Conservation (phyloP, 2,113 vertebrate genomes). For the Amblyopsis rosae region DNA sequence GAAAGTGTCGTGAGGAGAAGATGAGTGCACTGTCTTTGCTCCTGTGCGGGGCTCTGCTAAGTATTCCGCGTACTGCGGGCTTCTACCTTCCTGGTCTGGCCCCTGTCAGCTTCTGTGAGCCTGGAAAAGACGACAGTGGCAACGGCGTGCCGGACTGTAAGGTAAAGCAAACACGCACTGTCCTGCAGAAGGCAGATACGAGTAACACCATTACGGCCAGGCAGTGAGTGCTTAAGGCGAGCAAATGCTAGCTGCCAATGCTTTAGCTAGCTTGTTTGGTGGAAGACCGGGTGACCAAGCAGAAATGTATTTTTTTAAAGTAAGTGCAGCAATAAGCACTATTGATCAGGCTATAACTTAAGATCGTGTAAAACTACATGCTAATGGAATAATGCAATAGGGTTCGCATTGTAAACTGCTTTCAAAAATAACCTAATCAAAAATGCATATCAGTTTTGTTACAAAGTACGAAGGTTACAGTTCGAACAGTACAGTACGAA, state of each 20-base stretch:
- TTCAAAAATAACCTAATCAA: neutral
- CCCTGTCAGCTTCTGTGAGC: conserved; percentile 89
- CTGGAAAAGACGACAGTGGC: conserved; percentile 49
- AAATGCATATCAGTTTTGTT: neutral
- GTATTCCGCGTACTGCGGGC: conserved; percentile 37
- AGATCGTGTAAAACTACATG: no score
- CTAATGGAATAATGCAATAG: no score
- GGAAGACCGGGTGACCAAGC: no score
- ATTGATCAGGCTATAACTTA: no score
- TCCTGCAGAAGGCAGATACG: no score
- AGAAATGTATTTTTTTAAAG: no score
- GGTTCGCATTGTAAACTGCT: neutral
- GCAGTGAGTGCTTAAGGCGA: neutral
- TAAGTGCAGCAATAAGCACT: no score
- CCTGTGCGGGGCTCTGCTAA: conserved; percentile 40
- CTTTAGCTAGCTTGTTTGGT: neutral
- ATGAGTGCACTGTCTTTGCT: conserved; percentile 5
- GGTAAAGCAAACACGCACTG: conserved; percentile 64
- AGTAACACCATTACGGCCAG: no score
- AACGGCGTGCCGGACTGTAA: conserved; percentile 78
- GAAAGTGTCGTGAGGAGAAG: neutral
- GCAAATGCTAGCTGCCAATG: neutral
- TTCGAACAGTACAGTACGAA: no score
- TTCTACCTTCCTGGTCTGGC: conserved; percentile 92
- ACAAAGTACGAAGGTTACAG: neutral